Percentiles rank a stretch among this genome's conserved stretches.
Evolutionary conservation across 23 tunicate species (phyloP).

Genomic region (Diplosoma virens): DNA sequence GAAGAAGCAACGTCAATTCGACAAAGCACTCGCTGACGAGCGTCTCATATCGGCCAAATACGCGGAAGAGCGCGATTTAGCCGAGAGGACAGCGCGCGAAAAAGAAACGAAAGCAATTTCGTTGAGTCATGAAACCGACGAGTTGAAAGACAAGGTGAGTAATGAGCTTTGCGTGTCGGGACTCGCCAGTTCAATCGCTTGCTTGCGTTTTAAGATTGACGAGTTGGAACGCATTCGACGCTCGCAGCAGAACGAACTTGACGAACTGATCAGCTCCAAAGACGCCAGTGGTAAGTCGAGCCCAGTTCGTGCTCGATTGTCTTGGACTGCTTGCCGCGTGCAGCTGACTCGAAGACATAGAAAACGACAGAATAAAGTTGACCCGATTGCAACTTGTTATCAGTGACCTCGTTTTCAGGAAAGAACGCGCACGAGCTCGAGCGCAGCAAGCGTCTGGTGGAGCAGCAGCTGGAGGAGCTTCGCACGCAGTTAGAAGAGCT

Average conservation of each 20-base stretch:
- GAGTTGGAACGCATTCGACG: slow-evolving; percentile 78
- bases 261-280: slow-evolving; percentile 80
- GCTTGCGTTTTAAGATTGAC: slow-evolving; percentile 80
- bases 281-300: slow-evolving; percentile 79
- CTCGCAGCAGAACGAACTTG: slow-evolving; percentile 83
- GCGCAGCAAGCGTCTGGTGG: slow-evolving; percentile 72
- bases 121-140: slow-evolving; percentile 75
- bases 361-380: too few species aligned
- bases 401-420: too few species aligned
- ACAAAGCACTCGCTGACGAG: slow-evolving; percentile 96
- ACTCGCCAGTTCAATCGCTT: too few species aligned
- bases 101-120: slow-evolving; percentile 90
- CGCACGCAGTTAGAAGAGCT: slow-evolving; percentile 91
- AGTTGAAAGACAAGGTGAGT: slow-evolving; percentile 69
- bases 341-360: too few species aligned
- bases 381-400: too few species aligned
- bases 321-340: too few species aligned
- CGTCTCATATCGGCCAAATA: slow-evolving; percentile 66
- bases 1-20: slow-evolving; percentile 99
- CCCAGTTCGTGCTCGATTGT: too few species aligned
- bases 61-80: slow-evolving; percentile 91
- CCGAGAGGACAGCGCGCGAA: slow-evolving; percentile 83
- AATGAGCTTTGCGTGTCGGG: too few species aligned
- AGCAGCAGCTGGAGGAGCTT: slow-evolving; percentile 88
- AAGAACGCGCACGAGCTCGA: slow-evolving; percentile 94